Evolutionary conservation across 30 jellyfish, hydroid and myxozoan species (phyloP).

Genomic region (Aurelia aurita complex sp. Pacific): DNA sequence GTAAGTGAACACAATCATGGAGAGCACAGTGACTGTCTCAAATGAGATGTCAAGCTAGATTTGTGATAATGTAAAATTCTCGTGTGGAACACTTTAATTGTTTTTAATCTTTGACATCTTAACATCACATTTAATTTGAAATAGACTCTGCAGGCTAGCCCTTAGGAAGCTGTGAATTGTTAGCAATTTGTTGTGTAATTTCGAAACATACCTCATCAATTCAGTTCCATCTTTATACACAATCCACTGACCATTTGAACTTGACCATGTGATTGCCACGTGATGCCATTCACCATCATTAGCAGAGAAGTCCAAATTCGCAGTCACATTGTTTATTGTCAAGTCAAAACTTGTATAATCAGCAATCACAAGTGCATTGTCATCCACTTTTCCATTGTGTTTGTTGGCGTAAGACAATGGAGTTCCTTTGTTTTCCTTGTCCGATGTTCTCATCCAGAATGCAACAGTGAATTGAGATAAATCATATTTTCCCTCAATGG

Average conservation of each 20-base stretch:
- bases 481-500: conserved; percentile 83
- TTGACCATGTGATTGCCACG: conserved; percentile 90
- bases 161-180: too few relatives aligned
- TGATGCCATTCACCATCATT: conserved; percentile 99
- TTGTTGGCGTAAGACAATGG: conserved; percentile 93
- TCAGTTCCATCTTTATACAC: conserved; percentile 85
- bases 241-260: conserved; percentile 66
- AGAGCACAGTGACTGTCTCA: too few relatives aligned
- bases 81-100: too few relatives aligned
- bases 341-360: conserved; percentile 79
- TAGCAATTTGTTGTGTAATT: too few relatives aligned
- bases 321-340: conserved; percentile 78
- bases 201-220: conserved; percentile 24
- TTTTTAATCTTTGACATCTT: too few relatives aligned
- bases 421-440: conserved; percentile 79
- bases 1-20: too few relatives aligned
- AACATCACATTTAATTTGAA: too few relatives aligned
- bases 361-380: conserved; percentile 90
- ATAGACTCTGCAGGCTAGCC: too few relatives aligned
- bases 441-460: conserved; percentile 97
- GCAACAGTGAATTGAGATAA: conserved; percentile 75
- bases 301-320: conserved; percentile 69
- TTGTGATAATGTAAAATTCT: too few relatives aligned
- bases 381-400: conserved; percentile 76
- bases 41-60: too few relatives aligned